phyloP scores from a whole-genome alignment of 2,113 vertebrate species.

The Trematocara stigmaticum region DNA sequence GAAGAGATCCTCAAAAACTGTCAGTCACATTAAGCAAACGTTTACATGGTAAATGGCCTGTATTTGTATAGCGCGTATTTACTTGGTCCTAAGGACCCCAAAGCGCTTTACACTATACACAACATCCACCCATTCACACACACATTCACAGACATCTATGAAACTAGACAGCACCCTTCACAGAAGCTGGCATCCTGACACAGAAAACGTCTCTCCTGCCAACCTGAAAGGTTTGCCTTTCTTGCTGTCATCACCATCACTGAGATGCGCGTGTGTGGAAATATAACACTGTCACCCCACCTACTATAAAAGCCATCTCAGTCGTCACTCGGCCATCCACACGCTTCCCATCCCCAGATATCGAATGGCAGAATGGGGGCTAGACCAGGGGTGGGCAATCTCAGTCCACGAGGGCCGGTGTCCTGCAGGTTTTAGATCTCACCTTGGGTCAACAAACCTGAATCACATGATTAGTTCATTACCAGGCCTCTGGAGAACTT shows the following conservation, averaged over 20 bases:
- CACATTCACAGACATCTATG: too few species aligned
- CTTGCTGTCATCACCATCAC: slow-evolving; percentile 49
- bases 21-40: not conserved
- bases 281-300: slow-evolving; percentile 31
- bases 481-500: too few species aligned
- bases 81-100: too few species aligned
- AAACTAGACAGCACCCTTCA: not conserved
- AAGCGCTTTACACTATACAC: too few species aligned
- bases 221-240: slow-evolving; percentile 38
- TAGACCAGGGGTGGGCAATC: too few species aligned
- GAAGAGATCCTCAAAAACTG: not conserved
- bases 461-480: too few species aligned
- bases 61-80: too few species aligned
- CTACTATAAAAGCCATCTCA: not conserved
- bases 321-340: not conserved
- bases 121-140: too few species aligned
- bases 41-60: not conserved
- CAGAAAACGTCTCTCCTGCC: slow-evolving; percentile 39
- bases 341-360: not conserved
- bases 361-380: not conserved
- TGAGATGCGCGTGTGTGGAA: slow-evolving; percentile 33
- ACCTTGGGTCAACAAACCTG: too few species aligned
- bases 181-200: slow-evolving; percentile 4
- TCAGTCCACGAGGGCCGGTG: too few species aligned
- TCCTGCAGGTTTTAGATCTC: too few species aligned